Base-by-base conservation (phyloP, 2,113 vertebrate species). In the Ornithorhynchus anatinus region DNA sequence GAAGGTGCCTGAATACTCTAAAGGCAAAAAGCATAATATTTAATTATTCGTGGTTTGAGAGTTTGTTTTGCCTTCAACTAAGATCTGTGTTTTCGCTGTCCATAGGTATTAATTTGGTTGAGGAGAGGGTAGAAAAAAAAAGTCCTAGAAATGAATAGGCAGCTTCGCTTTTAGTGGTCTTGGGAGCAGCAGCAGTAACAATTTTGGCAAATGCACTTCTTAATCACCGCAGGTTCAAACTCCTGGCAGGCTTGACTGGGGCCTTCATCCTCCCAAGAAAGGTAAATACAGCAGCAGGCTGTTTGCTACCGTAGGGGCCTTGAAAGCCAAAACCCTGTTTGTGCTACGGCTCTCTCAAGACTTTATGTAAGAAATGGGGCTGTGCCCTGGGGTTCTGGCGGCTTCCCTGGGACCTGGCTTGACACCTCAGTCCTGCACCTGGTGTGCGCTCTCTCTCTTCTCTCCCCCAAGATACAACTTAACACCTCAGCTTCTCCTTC, bases 1-100 rank as follows among this genome's bases (percentile, higher is more conserved):
- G 47, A n/a, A 75, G 19, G 0, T 35, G 66, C 62, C 14, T 27
- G 42, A 54, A 58, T 77, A 25, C 23, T 29, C 62, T 12, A 65
- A 52, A 77, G 38, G 42, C 9, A 59, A 77, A 79, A 73, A 8
- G 35, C 36, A 12, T 17, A 67, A 59, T 48, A 65, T 48, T 73
- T 22, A n/a, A 57, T 79, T 61, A 51, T 77, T 65, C 81, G 57
- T 77, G 45, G 44, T 68, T 79, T 29, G 53, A 69, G 60, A 72
- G 54, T 50, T 86, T 77, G 33, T 67, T 84, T 4, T 29, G 19
- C 29, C 25, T 48, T 48, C 15, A 48, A 8, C 15, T 48, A 48
- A 16, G 29, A 48, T 29, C 45, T 27, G 25, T 14, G 6, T 48
- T 48, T 48, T 48, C 29, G 19, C 14, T 48, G 29, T 48, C 45